Percentiles rank a stretch among this genome's conserved stretches.
Conservation (phyloP, 2,888 invertebrate genomes). For the Conus canariensis region DNA sequence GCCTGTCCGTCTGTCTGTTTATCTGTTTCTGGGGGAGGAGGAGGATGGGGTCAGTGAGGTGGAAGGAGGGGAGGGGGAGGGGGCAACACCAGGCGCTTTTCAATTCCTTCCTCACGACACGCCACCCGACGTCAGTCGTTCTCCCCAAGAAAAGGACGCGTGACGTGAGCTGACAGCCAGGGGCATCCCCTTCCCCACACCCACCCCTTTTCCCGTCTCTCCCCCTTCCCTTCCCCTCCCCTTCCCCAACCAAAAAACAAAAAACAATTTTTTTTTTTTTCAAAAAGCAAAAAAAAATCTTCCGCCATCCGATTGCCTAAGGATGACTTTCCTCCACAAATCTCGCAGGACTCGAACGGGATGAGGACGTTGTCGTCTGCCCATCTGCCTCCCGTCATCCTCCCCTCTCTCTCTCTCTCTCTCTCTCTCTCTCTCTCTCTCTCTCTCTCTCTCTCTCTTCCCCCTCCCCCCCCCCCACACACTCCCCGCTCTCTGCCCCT, state of each 20-base stretch:
- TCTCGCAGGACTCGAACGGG: too few species aligned
- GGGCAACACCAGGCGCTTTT: not conserved
- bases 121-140: too few species aligned
- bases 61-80: not conserved
- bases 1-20: too few species aligned
- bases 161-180: too few species aligned
- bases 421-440: conserved; percentile 26
- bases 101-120: not conserved
- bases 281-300: too few species aligned
- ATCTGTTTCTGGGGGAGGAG: not conserved
- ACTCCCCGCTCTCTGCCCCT: conserved; percentile 30
- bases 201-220: not conserved
- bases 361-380: too few species aligned
- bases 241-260: not conserved
- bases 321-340: too few species aligned
- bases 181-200: too few species aligned
- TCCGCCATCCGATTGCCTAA: too few species aligned
- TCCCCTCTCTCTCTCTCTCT: too few species aligned
- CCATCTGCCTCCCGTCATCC: too few species aligned
- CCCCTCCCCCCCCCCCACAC: not conserved
- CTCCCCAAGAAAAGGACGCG: too few species aligned
- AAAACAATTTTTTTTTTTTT: not conserved
- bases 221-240: not conserved
- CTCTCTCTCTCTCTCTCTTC: conserved; percentile 26
- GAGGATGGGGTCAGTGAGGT: not conserved